phyloP scores from a whole-genome alignment of 2,113 vertebrate species.

The Perca schrenkii region DNA sequence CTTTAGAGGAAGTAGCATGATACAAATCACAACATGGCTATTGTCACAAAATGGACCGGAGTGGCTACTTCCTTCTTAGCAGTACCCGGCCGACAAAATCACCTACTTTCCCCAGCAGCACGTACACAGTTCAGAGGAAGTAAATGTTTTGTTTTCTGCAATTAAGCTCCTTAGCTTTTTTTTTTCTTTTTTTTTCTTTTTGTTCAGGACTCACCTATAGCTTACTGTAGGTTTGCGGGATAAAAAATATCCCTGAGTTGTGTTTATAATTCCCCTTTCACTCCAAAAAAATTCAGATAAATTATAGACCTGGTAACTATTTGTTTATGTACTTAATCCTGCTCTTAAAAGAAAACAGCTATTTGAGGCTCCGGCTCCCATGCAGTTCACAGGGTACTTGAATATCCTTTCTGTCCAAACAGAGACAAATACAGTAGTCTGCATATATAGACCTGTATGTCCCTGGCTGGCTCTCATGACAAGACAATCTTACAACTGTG shows the following conservation, averaged over 20 bases:
- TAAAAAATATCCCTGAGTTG: conserved; percentile 46
- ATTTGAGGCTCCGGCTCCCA: conserved; percentile 62
- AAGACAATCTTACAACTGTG: conserved; percentile 63
- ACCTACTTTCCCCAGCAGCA: conserved; percentile 56
- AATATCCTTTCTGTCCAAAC: conserved; percentile 65
- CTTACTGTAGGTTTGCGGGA: not conserved
- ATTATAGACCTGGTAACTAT: conserved; percentile 50
- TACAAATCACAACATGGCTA: conserved; percentile 32
- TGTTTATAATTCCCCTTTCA: conserved; percentile 62
- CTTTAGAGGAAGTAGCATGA: not conserved
- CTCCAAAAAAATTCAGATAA: conserved; percentile 40
- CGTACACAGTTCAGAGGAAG: conserved; percentile 66
- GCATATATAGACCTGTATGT: conserved; percentile 59
- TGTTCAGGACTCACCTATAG: conserved; percentile 15
- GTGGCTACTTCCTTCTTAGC: conserved; percentile 45
- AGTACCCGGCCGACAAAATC: conserved; percentile 16
- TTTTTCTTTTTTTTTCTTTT: not conserved
- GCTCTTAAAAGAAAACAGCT: conserved; percentile 64
- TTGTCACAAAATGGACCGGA: not conserved
- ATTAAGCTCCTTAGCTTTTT: conserved; percentile 54
- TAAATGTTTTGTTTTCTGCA: conserved; percentile 75
- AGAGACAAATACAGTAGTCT: conserved; percentile 62
- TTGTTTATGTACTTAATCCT: conserved; percentile 59
- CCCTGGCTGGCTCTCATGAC: conserved; percentile 52
- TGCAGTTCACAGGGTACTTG: conserved; percentile 74